Evolutionary conservation across 2,113 vertebrate species (phyloP), one percentile per base, ranked within the genome.

Genomic region (Nyctereutes procyonoides): DNA sequence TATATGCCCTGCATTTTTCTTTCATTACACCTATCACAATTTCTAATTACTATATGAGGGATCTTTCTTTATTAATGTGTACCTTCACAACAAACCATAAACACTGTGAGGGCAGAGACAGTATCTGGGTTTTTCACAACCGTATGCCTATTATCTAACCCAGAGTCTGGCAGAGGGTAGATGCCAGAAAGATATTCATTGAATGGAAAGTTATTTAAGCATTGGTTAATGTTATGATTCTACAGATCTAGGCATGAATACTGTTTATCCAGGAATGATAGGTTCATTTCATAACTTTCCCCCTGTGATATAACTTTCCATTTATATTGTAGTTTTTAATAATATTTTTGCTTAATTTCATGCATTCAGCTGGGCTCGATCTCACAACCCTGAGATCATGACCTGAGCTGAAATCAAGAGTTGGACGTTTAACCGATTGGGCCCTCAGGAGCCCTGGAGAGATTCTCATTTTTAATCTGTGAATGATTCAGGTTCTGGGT

Each of bases 261-360:
- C 26, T 94, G 17, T 58, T 91, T 93, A 53, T 92, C n/a, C 63
- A 69, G 38, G 87, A 93, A 89, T 51, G 80, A 79, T 13, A 82
- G 28, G 32, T 60, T 63, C 65, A 35, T 81, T 73, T 62, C 26
- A 51, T 71, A 35, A 80, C 80, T 51, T 60, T 77, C 12, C 7
- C 19, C 28, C 60, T 38, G 74, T 91, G 35, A 5, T 93, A 74
- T 74, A 94, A 53, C 8, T 87, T 93, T 69, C 60, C 74, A 28
- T 26, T 89, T 94, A 88, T 11, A 88, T 91, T 88, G 22, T 8
- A 69, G 48, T 92, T 62, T 86, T 85, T 5, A 76, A 38, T 16
- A 84, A 65, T 17, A 89, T 35, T 88, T 96, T 90, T 77, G 55
- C 60, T 96, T 63, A 89, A 62, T 86, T 93, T 79, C 30, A 65